Base-by-base conservation (phyloP, 2,888 invertebrate species). In the Drosophila lacicola region DNA sequence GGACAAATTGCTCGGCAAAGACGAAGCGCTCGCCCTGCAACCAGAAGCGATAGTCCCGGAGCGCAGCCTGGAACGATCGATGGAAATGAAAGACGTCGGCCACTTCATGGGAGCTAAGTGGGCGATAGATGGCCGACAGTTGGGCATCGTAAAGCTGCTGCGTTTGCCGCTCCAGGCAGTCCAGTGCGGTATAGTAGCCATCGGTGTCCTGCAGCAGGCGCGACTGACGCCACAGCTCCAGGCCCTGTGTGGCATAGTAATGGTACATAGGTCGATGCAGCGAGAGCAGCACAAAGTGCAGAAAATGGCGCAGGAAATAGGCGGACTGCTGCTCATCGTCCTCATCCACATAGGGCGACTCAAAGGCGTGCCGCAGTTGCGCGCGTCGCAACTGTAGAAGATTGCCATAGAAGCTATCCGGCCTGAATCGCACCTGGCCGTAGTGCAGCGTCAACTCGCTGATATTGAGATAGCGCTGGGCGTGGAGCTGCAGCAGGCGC, bases 1-100 rank as follows among this genome's bases (percentile, higher is more conserved):
- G 69, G 3, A 91, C 85, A 55, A 87, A 89, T 60, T 88, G 87
- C 54, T 91, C 91, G 33, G 92, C 91, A 50, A 91, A 91, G 2
- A 87, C 76, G 41, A 91, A 91, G 19, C 82, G 79, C 45, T 92
- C 91, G 55, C 92, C 90, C 55, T 90, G 82, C 61, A 91, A 53
- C 92, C 91, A 91, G 34, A 92, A 91, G 14, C 73, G 73, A 60
- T 91, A 91, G 11, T 91, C 91, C 0, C 78, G 50, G 3, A 82
- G 62, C 0, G 91, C 56, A 3, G 89, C 88, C 19, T 80, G 66
- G 36, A 91, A 91, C 0, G 91, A 81, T 17, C 87, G 81, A 80
- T 91, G 74, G 19, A 91, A 91, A 13, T 85, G 84, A 17, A 89
- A 88, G 17, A 90, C 61, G 3, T 83, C 63, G 13, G 67, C 62